Conservation (phyloP, 1,140 invertebrate species). For the Pristionchus pacificus region DNA sequence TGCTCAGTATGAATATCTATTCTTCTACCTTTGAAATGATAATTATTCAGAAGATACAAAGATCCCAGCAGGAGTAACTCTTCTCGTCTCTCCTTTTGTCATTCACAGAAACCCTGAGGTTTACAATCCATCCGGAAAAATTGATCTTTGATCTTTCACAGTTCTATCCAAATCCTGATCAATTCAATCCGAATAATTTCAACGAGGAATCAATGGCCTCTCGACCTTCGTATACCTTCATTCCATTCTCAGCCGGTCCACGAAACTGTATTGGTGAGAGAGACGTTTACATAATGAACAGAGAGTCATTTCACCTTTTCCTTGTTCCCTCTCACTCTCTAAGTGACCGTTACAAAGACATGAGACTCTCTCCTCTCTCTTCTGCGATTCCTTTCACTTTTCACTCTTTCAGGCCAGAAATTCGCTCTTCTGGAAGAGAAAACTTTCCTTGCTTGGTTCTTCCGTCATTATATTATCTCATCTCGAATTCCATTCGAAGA, state of each 20-base stretch:
- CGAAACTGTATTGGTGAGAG: slow-evolving; percentile 60
- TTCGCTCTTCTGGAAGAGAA: slow-evolving; percentile 77
- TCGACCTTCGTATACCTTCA: slow-evolving; percentile 74
- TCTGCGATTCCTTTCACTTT: slow-evolving; percentile 5
- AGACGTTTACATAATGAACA: no score
- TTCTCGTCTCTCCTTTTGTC: not conserved
- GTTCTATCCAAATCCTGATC: slow-evolving; percentile 75
- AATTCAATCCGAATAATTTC: slow-evolving; percentile 86
- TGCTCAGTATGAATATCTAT: slow-evolving; percentile 56
- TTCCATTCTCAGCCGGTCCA: slow-evolving; percentile 69
- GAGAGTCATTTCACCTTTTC: no score
- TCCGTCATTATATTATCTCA: slow-evolving; percentile 60
- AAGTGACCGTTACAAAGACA: no score
- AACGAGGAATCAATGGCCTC: slow-evolving; percentile 72
- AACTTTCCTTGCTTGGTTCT: slow-evolving; percentile 57
- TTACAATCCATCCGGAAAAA: slow-evolving; percentile 55
- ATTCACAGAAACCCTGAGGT: not conserved
- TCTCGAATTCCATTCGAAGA: slow-evolving; percentile 56
- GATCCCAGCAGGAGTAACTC: not conserved
- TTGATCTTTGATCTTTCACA: slow-evolving; percentile 67
- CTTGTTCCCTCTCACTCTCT: no score
- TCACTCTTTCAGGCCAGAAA: slow-evolving; percentile 59
- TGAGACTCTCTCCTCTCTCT: no score
- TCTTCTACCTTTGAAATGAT: not conserved
- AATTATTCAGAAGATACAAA: not conserved